Conservation (phyloP, 2,888 invertebrate species). For the Cantharis lateralis region DNA sequence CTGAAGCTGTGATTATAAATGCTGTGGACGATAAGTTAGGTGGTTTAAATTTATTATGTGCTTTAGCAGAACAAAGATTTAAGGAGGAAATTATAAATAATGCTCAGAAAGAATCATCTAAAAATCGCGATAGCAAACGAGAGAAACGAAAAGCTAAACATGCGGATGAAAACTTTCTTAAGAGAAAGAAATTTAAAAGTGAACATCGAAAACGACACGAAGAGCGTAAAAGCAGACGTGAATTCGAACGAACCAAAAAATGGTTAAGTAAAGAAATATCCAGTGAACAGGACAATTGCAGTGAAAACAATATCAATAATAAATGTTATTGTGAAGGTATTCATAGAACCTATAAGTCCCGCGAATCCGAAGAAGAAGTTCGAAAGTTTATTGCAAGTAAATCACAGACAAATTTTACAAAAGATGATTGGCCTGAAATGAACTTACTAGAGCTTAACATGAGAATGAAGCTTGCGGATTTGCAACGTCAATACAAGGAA, state of each 20-base stretch:
- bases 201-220: constrained; percentile 39
- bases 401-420: constrained; percentile 44
- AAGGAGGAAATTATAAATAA: constrained; percentile 71
- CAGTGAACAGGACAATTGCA: constrained; percentile 9
- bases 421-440: constrained; percentile 58
- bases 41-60: constrained; percentile 77
- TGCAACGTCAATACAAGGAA: constrained; percentile 81
- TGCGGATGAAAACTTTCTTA: constrained; percentile 50
- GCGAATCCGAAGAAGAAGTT: constrained; percentile 55
- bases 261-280: constrained; percentile 4
- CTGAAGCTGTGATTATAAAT: constrained; percentile 57
- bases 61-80: constrained; percentile 82
- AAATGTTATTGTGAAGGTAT: constrained; percentile 45
- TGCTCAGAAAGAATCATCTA: constrained; percentile 13
- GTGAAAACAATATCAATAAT: constrained; percentile 17
- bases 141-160: constrained; percentile 57
- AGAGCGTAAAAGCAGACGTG: constrained; percentile 31
- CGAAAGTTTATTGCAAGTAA: constrained; percentile 51
- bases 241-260: constrained; percentile 35
- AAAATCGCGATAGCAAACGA: constrained; percentile 46
- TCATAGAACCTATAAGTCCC: constrained; percentile 49
- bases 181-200: constrained; percentile 49
- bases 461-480: constrained; percentile 78
- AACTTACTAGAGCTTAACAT: constrained; percentile 81
- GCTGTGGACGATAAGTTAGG: constrained; percentile 58